Evolutionary conservation across 2,113 vertebrate species (phyloP).

Genomic region (Machaerirhynchus nigripectus): DNA sequence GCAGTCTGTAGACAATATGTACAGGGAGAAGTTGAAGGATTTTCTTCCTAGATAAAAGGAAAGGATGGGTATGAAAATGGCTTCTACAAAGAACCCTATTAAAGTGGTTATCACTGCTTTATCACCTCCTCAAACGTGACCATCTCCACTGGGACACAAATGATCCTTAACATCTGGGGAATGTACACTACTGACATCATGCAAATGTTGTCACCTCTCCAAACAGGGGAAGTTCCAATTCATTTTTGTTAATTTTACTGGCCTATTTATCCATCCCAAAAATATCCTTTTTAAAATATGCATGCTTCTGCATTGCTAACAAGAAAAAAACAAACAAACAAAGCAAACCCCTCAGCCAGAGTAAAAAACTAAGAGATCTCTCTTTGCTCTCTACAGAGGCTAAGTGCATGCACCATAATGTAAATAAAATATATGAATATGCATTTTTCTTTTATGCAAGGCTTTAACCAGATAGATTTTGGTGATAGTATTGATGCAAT

Average conservation of each 20-base stretch:
- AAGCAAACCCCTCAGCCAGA: fast-evolving
- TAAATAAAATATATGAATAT: background rate
- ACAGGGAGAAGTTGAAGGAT: background rate
- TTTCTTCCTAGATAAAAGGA: background rate
- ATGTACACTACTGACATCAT: background rate
- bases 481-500: background rate
- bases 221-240: background rate
- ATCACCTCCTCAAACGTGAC: background rate
- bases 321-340: background rate
- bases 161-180: background rate
- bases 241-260: background rate
- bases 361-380: background rate
- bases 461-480: background rate
- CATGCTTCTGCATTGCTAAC: background rate
- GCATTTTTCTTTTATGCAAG: background rate
- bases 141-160: background rate
- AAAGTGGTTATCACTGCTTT: background rate
- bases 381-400: background rate
- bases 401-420: background rate
- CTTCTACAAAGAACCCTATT: background rate
- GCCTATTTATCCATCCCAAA: background rate
- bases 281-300: background rate
- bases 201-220: background rate
- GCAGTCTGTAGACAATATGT: background rate
- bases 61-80: background rate